Conservation (phyloP, 2,888 invertebrate species). For the Cerastis rubricosa region DNA sequence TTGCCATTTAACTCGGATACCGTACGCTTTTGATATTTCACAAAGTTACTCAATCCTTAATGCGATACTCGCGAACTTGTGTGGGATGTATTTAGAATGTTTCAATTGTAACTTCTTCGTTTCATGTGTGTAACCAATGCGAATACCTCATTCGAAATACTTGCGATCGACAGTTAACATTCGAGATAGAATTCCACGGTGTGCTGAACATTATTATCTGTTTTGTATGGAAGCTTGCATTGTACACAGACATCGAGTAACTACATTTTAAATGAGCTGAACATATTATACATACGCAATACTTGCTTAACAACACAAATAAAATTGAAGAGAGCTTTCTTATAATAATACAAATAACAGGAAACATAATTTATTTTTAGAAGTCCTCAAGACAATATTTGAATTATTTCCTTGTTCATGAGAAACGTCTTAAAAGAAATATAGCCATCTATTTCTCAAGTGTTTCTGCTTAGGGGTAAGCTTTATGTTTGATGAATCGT, state of each 20-base stretch:
- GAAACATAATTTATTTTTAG: constrained; percentile 36
- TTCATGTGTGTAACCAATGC: constrained; percentile 67
- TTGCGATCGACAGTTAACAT: constrained; percentile 58
- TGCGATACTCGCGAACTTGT: constrained; percentile 68
- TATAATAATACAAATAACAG: constrained; percentile 20
- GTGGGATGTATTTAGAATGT: constrained; percentile 66
- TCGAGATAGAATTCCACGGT: constrained; percentile 50
- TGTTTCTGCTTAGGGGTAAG: constrained; percentile 62
- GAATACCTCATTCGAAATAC: constrained; percentile 62
- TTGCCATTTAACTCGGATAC: constrained; percentile 75
- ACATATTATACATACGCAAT: constrained; percentile 1
- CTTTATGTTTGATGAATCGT: constrained; percentile 64
- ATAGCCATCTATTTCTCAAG: constrained; percentile 63
- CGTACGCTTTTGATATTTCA: constrained; percentile 76
- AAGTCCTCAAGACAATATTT: constrained; percentile 48
- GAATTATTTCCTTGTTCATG: constrained; percentile 59
- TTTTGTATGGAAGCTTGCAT: constrained; percentile 46
- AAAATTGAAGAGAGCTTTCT: neutral
- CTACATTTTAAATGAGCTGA: neutral
- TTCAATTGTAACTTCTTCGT: constrained; percentile 72
- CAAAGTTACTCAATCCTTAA: constrained; percentile 74
- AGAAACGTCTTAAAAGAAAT: constrained; percentile 59
- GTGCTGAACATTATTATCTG: constrained; percentile 49
- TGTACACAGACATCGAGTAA: constrained; percentile 18
- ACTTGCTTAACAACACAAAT: constrained; percentile 3